Evolutionary conservation across 2,797 vertebrate species (phyloP).

Genomic region (Pangasius djambal): DNA sequence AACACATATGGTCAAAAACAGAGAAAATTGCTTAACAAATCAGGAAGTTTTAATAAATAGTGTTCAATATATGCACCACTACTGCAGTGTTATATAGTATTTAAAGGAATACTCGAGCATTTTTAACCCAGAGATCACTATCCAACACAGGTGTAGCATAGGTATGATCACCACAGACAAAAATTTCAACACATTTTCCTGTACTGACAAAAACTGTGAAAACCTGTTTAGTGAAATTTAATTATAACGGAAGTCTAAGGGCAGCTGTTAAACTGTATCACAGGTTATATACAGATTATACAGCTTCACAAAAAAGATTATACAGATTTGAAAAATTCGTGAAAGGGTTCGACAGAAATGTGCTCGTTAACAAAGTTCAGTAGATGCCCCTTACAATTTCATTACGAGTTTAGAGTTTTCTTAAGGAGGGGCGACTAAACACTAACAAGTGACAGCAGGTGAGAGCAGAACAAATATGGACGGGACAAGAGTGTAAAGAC

Average conservation of each 20-base stretch:
- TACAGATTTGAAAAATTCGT: neutral
- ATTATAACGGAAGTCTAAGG: neutral
- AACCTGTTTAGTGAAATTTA: neutral
- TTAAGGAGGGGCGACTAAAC: neutral
- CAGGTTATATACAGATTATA: neutral
- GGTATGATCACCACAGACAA: neutral
- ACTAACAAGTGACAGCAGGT: neutral
- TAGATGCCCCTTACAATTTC: neutral
- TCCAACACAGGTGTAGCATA: neutral
- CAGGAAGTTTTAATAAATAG: neutral
- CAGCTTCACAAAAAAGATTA: neutral
- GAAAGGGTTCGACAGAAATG: neutral
- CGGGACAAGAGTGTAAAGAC: neutral
- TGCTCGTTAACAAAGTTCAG: neutral
- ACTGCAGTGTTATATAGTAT: neutral
- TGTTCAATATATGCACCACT: neutral
- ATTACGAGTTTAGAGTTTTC: neutral
- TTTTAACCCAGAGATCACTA: neutral
- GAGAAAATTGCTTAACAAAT: neutral
- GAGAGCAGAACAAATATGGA: neutral
- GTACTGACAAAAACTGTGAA: conserved; percentile 2
- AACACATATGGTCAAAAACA: neutral
- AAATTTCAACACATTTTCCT: neutral
- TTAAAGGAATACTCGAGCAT: neutral
- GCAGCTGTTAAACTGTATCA: neutral